Evolutionary conservation across 2,888 invertebrate species (phyloP).

Genomic region (Bimastos eiseni): DNA sequence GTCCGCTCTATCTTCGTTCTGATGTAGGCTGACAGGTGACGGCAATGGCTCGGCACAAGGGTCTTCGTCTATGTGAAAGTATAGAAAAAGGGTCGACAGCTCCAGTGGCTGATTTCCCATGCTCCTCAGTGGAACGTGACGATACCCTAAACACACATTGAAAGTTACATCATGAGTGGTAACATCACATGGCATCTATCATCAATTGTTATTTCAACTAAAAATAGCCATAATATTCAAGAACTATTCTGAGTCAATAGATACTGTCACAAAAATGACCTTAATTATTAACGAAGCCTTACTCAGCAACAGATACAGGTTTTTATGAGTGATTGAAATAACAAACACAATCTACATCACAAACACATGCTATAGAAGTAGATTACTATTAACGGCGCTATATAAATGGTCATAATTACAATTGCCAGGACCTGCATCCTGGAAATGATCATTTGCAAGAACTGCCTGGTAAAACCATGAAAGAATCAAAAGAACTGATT

Average conservation of each 20-base stretch:
- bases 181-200: not conserved
- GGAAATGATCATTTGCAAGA: no score
- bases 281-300: no score
- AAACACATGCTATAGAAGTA: no score
- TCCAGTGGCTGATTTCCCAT: constrained; percentile 82
- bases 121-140: constrained; percentile 81
- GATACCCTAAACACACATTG: constrained; percentile 66
- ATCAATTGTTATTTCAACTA: not conserved
- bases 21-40: not conserved
- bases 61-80: constrained; percentile 78
- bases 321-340: no score
- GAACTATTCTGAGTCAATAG: not conserved
- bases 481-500: no score
- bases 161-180: not conserved
- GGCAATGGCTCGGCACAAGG: not conserved
- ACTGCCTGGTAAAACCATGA: no score
- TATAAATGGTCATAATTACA: no score
- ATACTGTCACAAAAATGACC: no score
- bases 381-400: no score
- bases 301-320: no score
- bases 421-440: no score
- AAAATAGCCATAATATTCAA: not conserved
- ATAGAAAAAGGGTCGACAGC: constrained; percentile 84
- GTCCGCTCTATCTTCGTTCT: not conserved
- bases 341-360: no score